phyloP scores from a whole-genome alignment of 2,888 invertebrate species.

The Hyposoter dolosus region DNA sequence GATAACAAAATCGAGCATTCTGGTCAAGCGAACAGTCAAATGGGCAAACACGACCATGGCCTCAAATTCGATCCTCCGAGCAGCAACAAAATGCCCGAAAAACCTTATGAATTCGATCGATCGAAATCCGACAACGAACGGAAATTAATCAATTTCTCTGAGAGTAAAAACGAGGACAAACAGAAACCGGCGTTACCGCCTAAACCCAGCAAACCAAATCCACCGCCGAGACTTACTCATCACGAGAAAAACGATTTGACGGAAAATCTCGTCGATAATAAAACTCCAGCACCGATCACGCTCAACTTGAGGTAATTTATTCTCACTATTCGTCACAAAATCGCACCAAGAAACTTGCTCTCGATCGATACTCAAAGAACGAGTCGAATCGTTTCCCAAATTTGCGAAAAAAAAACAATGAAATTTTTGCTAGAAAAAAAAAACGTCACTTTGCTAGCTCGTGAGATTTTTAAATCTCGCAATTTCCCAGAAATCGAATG shows the following conservation, averaged over 20 bases:
- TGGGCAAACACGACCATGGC: constrained; percentile 76
- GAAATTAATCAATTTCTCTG: constrained; percentile 73
- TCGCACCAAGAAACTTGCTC: not conserved
- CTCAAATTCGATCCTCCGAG: constrained; percentile 78
- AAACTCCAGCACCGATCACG: constrained; percentile 70
- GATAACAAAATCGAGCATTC: constrained; percentile 66
- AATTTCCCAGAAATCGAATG: too few relatives aligned
- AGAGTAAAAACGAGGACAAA: constrained; percentile 79
- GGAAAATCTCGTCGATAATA: constrained; percentile 74
- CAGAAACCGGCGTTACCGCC: constrained; percentile 92
- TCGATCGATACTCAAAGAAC: not conserved
- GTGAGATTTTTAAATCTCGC: too few relatives aligned
- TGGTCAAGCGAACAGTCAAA: constrained; percentile 49
- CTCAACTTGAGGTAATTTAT: constrained; percentile 75
- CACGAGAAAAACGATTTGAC: constrained; percentile 79
- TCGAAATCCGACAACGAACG: constrained; percentile 76
- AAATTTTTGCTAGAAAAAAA: too few relatives aligned
- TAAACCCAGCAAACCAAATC: constrained; percentile 88
- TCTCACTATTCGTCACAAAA: not conserved
- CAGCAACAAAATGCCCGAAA: constrained; percentile 75
- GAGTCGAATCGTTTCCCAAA: not conserved
- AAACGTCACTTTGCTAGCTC: too few relatives aligned
- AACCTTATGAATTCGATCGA: constrained; percentile 80
- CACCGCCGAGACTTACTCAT: constrained; percentile 82
- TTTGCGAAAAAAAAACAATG: not conserved